Evolutionary conservation across 2,797 vertebrate species (phyloP).

Genomic region (Gallinago stenura): DNA sequence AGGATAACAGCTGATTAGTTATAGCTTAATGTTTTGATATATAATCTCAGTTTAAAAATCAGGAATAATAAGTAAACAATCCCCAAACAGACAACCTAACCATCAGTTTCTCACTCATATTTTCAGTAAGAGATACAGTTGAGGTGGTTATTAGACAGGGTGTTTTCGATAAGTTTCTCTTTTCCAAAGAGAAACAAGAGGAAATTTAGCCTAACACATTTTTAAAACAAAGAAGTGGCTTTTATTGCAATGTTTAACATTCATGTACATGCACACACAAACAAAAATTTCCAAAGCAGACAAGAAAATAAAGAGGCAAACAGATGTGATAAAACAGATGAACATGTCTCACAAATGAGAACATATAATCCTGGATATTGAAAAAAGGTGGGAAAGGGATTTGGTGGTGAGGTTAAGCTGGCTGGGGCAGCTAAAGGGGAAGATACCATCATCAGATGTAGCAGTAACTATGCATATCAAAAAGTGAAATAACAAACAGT

Average conservation of each 20-base stretch:
- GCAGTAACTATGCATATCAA: not conserved
- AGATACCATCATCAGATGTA: not conserved
- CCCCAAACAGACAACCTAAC: not conserved
- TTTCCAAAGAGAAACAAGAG: not conserved
- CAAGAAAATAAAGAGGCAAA: not conserved
- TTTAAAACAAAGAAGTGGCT: not conserved
- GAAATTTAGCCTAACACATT: not conserved
- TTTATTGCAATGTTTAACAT: not conserved
- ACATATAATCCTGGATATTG: not conserved
- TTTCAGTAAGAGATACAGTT: not conserved
- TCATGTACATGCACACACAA: accelerated
- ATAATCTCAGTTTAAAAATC: not conserved
- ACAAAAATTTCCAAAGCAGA: not conserved
- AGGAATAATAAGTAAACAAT: not conserved
- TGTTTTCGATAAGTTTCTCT: not conserved
- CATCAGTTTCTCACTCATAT: not conserved
- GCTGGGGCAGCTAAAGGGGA: not conserved
- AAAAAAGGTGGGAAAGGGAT: not conserved
- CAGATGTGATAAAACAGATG: not conserved
- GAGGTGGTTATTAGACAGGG: not conserved
- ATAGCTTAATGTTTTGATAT: not conserved
- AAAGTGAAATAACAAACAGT: not conserved
- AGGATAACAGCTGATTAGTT: not conserved
- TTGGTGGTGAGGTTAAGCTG: not conserved
- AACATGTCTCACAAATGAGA: not conserved